Evolutionary conservation across 2,888 invertebrate species (phyloP).

Genomic region (Dastarcus helophoroides): DNA sequence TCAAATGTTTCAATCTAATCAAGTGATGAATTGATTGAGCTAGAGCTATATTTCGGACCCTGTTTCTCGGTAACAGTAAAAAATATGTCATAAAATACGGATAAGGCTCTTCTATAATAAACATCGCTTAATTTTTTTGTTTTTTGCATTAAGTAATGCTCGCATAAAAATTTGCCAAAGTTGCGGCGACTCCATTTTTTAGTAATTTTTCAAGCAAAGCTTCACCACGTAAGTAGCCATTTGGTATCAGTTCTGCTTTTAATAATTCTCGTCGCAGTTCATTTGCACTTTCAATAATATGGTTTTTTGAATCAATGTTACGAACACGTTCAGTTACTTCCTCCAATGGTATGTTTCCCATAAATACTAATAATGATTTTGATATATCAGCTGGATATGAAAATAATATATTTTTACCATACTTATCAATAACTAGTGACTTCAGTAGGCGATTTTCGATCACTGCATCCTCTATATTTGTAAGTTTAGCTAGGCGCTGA

Average conservation of each 20-base stretch:
- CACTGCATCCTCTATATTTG: constrained; percentile 10
- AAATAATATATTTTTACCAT: constrained; percentile 20
- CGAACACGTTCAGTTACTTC: constrained; percentile 14
- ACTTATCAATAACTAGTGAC: constrained; percentile 22
- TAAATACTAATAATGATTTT: constrained; percentile 20
- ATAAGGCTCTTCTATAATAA: constrained; percentile 13
- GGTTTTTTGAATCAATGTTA: constrained; percentile 12
- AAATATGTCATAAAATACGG: constrained; percentile 16
- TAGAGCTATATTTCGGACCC: constrained; percentile 12
- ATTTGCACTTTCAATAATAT: constrained; percentile 12
- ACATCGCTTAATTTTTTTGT: constrained; percentile 14
- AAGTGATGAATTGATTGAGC: constrained; percentile 14
- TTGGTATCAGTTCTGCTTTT: constrained; percentile 13
- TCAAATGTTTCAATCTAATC: constrained; percentile 11
- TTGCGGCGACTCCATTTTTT: constrained; percentile 9
- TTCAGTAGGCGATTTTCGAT: constrained; percentile 13
- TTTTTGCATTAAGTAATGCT: constrained; percentile 13
- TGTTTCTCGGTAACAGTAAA: constrained; percentile 14
- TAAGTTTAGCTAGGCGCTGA: constrained; percentile 14
- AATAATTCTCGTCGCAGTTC: constrained; percentile 15
- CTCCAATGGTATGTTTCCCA: constrained; percentile 15
- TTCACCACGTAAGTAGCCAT: constrained; percentile 15
- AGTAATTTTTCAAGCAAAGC: constrained; percentile 13
- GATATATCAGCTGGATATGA: constrained; percentile 19
- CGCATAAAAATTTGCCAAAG: constrained; percentile 17